Conservation (phyloP, 2,113 vertebrate genomes). For the Burhinus oedicnemus region DNA sequence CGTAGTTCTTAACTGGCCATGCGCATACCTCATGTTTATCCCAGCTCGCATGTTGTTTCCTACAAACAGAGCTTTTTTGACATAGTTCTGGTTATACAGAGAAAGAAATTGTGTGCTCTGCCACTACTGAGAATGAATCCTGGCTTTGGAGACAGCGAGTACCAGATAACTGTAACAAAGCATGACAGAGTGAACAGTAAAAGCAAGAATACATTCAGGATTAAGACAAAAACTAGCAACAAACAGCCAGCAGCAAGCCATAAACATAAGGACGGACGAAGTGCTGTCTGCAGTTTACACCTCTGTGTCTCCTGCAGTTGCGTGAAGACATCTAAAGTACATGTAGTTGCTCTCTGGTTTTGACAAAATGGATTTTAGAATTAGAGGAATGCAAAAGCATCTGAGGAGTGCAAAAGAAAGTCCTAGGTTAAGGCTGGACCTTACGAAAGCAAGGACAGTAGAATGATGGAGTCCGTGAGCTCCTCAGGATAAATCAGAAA, state of each 20-base stretch:
- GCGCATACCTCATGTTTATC: background rate
- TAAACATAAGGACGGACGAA: fast-evolving
- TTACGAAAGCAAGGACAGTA: background rate
- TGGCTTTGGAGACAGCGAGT: background rate
- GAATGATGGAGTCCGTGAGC: background rate
- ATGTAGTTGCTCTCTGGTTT: background rate
- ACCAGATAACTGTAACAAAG: background rate
- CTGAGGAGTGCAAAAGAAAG: background rate
- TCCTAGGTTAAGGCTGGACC: background rate
- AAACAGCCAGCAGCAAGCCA: background rate
- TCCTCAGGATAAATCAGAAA: background rate
- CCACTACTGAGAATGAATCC: background rate
- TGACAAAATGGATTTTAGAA: background rate
- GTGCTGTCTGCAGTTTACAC: background rate
- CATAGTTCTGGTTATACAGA: background rate
- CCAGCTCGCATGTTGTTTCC: background rate
- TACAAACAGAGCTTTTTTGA: background rate
- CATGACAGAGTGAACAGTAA: background rate
- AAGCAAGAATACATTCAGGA: background rate
- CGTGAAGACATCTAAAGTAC: background rate
- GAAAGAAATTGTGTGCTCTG: background rate
- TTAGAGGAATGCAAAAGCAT: background rate
- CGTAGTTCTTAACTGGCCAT: background rate
- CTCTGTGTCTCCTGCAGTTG: background rate
- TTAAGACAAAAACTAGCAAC: background rate